Evolutionary conservation across 2,113 vertebrate genomes (phyloP).

Genomic region (Struthidea cinerea): DNA sequence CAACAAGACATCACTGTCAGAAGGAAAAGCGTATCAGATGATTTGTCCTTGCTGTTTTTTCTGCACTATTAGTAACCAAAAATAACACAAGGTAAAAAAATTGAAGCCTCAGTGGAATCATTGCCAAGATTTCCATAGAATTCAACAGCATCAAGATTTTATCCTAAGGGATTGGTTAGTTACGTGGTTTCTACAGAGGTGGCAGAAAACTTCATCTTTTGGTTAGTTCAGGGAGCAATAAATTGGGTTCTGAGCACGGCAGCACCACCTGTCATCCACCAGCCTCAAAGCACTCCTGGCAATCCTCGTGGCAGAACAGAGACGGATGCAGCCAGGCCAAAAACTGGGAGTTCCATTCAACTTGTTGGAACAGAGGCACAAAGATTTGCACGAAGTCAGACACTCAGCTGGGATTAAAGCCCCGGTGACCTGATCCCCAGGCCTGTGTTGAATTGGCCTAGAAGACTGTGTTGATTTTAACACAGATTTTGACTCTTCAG

Average conservation of each 20-base stretch:
- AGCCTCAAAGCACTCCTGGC: background rate
- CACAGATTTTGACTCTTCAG: background rate
- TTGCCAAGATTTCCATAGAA: background rate
- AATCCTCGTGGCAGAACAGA: background rate
- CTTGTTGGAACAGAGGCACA: background rate
- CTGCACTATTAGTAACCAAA: background rate
- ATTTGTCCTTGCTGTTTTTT: background rate
- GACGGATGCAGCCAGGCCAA: background rate
- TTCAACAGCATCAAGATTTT: background rate
- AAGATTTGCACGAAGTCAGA: background rate
- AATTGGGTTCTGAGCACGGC: background rate
- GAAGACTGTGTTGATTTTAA: background rate
- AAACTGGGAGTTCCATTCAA: background rate
- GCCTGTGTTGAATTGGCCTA: background rate
- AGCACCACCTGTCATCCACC: background rate
- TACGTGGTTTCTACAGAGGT: background rate
- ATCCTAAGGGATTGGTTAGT: background rate
- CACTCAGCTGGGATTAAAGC: background rate
- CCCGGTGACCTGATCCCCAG: background rate
- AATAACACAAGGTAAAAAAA: background rate
- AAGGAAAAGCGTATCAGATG: background rate
- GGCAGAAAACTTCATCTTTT: background rate
- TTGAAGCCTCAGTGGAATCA: background rate
- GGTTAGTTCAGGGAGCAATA: background rate
- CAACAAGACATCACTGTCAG: background rate